Conservation (phyloP, 2,797 vertebrate genomes). For the Sebastes paucispinis region DNA sequence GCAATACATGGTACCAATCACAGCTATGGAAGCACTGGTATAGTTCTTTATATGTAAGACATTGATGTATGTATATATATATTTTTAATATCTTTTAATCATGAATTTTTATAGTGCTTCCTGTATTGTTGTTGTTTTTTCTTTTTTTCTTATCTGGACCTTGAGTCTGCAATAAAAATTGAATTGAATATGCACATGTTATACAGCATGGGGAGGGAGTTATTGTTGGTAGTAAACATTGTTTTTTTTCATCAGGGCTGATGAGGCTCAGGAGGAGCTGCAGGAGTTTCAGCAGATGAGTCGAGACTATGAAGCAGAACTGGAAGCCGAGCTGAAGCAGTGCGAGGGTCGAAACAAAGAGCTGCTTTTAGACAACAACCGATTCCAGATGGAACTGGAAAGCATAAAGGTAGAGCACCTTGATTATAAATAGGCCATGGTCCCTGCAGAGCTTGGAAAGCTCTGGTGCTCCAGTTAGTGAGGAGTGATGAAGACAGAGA, state of each 20-base stretch:
- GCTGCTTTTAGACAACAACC: slow-evolving; percentile 88
- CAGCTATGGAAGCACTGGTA: no score
- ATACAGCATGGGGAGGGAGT: not conserved
- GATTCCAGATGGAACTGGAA: slow-evolving; percentile 90
- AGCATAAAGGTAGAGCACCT: slow-evolving; percentile 84
- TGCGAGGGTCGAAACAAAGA: slow-evolving; percentile 92
- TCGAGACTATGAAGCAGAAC: slow-evolving; percentile 94
- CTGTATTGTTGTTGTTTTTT: no score
- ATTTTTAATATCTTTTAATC: no score
- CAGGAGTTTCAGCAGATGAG: slow-evolving; percentile 98
- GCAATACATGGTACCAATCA: no score
- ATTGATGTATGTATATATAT: no score
- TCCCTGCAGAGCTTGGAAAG: not conserved
- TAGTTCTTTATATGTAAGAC: no score
- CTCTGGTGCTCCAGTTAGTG: slow-evolving; percentile 12
- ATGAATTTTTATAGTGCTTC: no score
- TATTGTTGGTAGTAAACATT: not conserved
- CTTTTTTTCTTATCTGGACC: no score
- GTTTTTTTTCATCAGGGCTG: slow-evolving; percentile 79
- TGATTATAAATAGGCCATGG: not conserved
- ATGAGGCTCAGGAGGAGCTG: slow-evolving; percentile 89
- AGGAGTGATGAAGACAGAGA: not conserved
- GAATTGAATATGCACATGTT: not conserved
- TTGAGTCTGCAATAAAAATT: no score
- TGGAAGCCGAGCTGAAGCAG: slow-evolving; percentile 93